phyloP scores from a whole-genome alignment of 2,113 vertebrate species.

The Tragelaphus scriptus region DNA sequence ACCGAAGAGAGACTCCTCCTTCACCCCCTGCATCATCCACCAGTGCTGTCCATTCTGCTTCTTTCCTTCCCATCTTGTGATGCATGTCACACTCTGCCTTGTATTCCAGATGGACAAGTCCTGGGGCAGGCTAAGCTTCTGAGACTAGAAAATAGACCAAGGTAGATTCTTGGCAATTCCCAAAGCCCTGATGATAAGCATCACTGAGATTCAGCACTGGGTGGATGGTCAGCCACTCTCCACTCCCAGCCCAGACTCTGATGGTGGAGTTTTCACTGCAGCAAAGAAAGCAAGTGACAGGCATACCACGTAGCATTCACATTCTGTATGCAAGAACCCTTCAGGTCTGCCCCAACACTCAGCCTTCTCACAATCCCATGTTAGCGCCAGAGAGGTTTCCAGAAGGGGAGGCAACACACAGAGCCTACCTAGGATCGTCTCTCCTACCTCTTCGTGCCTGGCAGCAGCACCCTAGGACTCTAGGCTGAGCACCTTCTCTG shows the following conservation, averaged over 20 bases:
- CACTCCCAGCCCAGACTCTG: neutral
- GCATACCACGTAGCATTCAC: neutral
- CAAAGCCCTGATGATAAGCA: neutral
- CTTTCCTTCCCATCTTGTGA: neutral
- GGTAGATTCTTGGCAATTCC: neutral
- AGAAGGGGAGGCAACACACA: neutral
- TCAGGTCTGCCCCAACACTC: neutral
- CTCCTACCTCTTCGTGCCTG: neutral
- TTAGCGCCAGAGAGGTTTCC: neutral
- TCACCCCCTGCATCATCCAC: too few relatives aligned
- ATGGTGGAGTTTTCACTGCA: neutral
- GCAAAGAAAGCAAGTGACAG: neutral
- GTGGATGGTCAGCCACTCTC: neutral
- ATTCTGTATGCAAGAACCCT: neutral
- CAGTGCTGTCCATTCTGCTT: neutral
- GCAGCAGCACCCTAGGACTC: neutral
- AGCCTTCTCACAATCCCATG: neutral
- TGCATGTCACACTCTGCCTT: neutral
- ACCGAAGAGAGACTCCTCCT: neutral
- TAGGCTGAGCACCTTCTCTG: neutral
- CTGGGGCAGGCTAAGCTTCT: neutral
- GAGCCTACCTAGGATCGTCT: neutral
- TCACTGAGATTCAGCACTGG: neutral
- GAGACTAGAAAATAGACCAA: neutral
- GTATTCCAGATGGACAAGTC: neutral